Base-by-base conservation (phyloP, 2,888 invertebrate species). In the Apodemia mormo region DNA sequence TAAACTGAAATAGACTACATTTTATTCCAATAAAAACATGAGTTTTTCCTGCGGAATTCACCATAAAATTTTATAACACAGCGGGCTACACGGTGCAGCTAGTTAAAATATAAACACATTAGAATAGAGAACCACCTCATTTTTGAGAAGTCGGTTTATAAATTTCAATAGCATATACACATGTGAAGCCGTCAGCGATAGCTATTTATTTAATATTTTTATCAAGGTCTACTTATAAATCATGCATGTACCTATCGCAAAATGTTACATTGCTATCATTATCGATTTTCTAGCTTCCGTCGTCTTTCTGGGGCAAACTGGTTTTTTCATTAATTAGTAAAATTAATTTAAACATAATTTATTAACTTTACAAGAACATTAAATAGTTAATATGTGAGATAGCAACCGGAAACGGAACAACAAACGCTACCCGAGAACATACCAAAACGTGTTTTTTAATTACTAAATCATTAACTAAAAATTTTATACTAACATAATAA, bases 381-480 rank as follows among this genome's bases (percentile, higher is more conserved):
- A 37, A 61, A 7, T 61, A 37, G 33, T 61, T 30, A 61, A 61
- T 61, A 61, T 37, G n/a, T 37, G 61, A 10, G 58, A 29, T 29
- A 29, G 12, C 33, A 14, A 33, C 14, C 61, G 61, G 61, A 61
- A 61, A 61, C 61, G 61, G 61, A 61, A 61, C 61, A 61, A 61
- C 2, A 61, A 61, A 61, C 33, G 77, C 81, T 80, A 79, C 79
- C 80, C 80, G 80, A 75, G 79, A 77, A 76, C 74, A 76, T 78
- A 82, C 80, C 73, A 80, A 83, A 84, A 85, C 83, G 84, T 78
- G 81, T 81, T 78, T 22, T 79, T 80, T 79, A 78, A 61, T 61
- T 61, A 61, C 80, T 77, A 77, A 73, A 76, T 71, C 76, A 74
- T 71, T 68, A 70, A 75, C 73, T 74, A 73, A 74, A 75, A 75